Base-by-base conservation (phyloP, 2,113 vertebrate species). In the Cynocephalus volans region DNA sequence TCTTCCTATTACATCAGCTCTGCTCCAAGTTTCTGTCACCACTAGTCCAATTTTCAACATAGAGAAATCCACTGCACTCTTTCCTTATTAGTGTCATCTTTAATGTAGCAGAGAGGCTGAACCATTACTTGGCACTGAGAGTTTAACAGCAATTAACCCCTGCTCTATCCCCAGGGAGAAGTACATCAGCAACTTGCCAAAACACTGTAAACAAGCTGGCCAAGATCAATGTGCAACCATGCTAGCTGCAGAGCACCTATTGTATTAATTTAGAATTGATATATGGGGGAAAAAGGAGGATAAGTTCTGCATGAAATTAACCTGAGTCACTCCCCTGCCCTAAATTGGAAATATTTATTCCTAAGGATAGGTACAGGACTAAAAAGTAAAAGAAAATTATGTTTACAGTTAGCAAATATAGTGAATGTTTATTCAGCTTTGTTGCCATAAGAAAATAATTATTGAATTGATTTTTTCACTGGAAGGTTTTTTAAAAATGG, bases 71-170 rank as follows among this genome's bases (percentile, higher is more conserved):
- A 98, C 98, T 97, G 98, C 98, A 98, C 98, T 99, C 98, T 98
- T 99, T 99, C 98, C 98, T 99, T 99, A 99, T 99, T 99, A 99
- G 98, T 99, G 99, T 99, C 99, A 99, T 99, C 98, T 99, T 99
- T 99, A 99, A 99, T 99, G 98, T 99, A 99, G 98, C 98, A 98
- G 98, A 98, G 98, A 99, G 98, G 98, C 99, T 98, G 98, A 98
- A 98, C 98, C 98, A 99, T 99, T 98, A 98, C 98, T 99, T 98
- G 99, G 98, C 98, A 99, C 99, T 98, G 98, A 99, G 98, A 98
- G 98, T 98, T 99, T 99, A 99, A 99, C 99, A 99, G 99, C 99
- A 99, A 99, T 99, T 99, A 99, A 99, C 99, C 99, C 98, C 98
- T 99, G 98, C 98, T 98, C 98, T 97, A 95, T 99, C 99, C 99